phyloP scores from a whole-genome alignment of 2,797 vertebrate genomes.

The Netta rufina region DNA sequence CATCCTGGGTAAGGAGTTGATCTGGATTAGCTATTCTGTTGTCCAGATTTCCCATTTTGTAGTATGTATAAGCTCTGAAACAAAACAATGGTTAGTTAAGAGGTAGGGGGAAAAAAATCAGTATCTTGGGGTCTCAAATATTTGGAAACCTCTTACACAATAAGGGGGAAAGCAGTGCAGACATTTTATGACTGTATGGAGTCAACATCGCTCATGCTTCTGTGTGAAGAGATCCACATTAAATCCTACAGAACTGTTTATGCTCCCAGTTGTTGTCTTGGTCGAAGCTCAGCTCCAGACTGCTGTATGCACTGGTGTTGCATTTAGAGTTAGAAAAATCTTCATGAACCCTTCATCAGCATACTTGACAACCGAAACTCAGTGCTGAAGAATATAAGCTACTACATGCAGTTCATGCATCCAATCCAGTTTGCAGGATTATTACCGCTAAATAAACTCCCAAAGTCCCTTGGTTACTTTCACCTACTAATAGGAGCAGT shows the following conservation, averaged over 20 bases:
- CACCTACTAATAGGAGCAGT: background rate
- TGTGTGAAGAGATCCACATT: background rate
- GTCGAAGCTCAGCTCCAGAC: background rate
- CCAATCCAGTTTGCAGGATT: background rate
- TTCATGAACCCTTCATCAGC: background rate
- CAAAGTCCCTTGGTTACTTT: no score
- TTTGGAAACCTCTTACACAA: fast-evolving
- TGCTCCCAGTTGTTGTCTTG: background rate
- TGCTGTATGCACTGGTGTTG: background rate
- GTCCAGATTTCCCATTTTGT: constrained; percentile 99
- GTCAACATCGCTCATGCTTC: background rate
- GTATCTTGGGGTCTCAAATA: background rate
- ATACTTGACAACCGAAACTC: background rate
- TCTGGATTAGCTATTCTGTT: constrained; percentile 97
- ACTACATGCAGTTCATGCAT: background rate
- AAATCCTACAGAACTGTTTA: background rate
- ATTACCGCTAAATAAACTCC: background rate
- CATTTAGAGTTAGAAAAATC: background rate
- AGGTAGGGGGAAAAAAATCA: background rate
- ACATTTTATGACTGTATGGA: background rate
- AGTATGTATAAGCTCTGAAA: constrained; percentile 92
- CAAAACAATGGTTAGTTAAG: constrained; percentile 23
- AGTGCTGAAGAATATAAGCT: background rate
- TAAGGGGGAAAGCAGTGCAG: background rate
- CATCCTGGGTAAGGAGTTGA: constrained; percentile 97